Conservation (phyloP, 2,113 vertebrate genomes). For the Acanthochromis polyacanthus region DNA sequence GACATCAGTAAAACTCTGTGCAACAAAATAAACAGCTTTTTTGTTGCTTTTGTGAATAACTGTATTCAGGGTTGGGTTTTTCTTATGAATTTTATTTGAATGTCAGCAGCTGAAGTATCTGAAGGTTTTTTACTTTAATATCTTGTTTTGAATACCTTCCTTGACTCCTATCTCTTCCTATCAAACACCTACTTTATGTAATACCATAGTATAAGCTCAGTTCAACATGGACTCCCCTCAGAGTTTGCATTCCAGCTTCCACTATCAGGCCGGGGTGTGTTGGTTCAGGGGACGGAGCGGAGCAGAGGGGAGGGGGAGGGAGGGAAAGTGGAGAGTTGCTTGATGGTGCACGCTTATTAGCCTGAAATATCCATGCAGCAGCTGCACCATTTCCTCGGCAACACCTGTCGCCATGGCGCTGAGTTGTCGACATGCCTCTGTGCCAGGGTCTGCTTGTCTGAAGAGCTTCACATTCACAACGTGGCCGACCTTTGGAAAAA, state of each 20-base stretch:
- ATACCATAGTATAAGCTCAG: not conserved
- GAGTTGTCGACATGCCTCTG: conserved; percentile 71
- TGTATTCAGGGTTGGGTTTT: too few species aligned
- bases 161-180: not conserved
- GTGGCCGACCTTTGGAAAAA: conserved; percentile 14
- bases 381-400: conserved; percentile 79
- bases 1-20: not conserved
- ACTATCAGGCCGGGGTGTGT: conserved; percentile 17
- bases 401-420: conserved; percentile 78
- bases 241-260: conserved; percentile 31
- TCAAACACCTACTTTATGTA: conserved; percentile 2
- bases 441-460: conserved; percentile 67
- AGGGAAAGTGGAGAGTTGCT: conserved; percentile 18
- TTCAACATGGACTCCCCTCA: conserved; percentile 7
- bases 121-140: too few species aligned
- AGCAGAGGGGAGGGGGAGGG: conserved; percentile 13
- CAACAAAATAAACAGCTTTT: not conserved
- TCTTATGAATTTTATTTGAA: too few species aligned
- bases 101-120: too few species aligned
- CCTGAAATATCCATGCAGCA: conserved; percentile 76
- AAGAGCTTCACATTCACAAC: conserved; percentile 25
- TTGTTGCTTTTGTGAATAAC: too few species aligned
- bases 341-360: conserved; percentile 61
- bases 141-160: not conserved
- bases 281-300: too few species aligned